Conservation (phyloP, 2,888 invertebrate species). For the Allacma fusca region DNA sequence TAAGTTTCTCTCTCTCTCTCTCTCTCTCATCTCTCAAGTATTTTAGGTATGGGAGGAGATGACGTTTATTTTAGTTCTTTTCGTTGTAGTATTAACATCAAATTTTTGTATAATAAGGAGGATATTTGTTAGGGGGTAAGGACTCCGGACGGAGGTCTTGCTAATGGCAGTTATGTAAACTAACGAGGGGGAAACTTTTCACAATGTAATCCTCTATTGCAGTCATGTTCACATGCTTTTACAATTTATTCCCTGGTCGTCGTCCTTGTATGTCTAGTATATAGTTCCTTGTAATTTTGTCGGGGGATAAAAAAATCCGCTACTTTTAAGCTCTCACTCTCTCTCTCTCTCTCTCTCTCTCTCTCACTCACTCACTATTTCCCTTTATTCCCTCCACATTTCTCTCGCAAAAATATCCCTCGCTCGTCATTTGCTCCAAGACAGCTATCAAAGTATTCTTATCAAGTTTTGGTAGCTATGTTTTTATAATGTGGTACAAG, state of each 20-base stretch:
- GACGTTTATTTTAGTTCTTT: no score
- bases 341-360: constrained; percentile 36
- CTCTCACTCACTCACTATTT: not conserved
- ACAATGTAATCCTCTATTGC: constrained; percentile 41
- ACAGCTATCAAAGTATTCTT: no score
- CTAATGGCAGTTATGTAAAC: constrained; percentile 26
- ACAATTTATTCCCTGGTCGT: constrained; percentile 13
- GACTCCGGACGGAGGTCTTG: not conserved
- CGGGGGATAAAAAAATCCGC: not conserved
- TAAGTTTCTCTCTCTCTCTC: no score
- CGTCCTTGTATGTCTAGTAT: not conserved
- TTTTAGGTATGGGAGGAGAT: not conserved
- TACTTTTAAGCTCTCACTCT: constrained; percentile 3
- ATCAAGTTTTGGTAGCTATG: no score
- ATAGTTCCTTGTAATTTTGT: not conserved
- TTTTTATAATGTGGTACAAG: no score
- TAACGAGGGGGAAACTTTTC: constrained; percentile 27
- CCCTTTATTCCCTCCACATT: constrained; percentile 19
- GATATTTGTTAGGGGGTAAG: not conserved
- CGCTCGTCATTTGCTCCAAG: no score
- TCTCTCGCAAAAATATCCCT: no score
- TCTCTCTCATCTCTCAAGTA: not conserved
- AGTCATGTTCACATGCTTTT: constrained; percentile 22
- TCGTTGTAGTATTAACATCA: not conserved
- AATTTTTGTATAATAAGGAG: not conserved